These are phyloP conservation scores for Stenoptilia bipunctidactyla DNA, from an alignment of 2,888 invertebrate species.

Conservation along the genomic window DNA sequence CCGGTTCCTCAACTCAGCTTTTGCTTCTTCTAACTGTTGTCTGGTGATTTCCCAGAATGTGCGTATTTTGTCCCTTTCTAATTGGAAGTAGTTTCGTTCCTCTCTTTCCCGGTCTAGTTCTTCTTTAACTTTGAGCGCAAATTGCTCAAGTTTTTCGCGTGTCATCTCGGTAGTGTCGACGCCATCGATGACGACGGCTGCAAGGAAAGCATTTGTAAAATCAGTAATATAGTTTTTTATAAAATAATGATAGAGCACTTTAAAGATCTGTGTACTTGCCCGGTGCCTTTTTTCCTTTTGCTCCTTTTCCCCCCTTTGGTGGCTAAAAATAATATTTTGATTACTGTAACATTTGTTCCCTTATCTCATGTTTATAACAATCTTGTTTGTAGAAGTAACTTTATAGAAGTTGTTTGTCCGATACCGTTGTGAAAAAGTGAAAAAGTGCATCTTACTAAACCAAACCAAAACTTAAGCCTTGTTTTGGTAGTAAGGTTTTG, in stretches of 20 bases:
- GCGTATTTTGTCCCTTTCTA: constrained; percentile 93
- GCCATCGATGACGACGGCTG: constrained; percentile 84
- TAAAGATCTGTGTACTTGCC: constrained; percentile 23
- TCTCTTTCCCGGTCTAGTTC: constrained; percentile 95
- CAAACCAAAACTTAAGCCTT: no score
- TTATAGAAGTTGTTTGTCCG: no score
- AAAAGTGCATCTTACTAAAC: no score
- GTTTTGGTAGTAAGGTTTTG: no score
- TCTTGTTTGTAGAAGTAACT: no score
- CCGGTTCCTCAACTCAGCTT: constrained; percentile 75
- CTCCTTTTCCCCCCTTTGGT: constrained; percentile 48
- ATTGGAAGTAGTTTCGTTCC: constrained; percentile 94
- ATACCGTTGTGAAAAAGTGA: no score
- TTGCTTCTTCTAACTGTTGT: constrained; percentile 87
- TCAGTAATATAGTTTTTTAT: neutral
- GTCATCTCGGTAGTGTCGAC: constrained; percentile 93
- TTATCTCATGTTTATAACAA: no score
- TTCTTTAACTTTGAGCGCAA: constrained; percentile 86
- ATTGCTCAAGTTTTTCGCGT: constrained; percentile 92
- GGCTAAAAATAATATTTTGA: constrained; percentile 33
- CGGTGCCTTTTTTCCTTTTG: constrained; percentile 46
- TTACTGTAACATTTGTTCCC: no score
- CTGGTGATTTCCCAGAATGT: constrained; percentile 97
- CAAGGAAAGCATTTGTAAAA: constrained; percentile 16
- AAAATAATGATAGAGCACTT: neutral